Base-by-base conservation (phyloP, 53 echinoderm and acorn worm species). In the Pentamera pediparva region DNA sequence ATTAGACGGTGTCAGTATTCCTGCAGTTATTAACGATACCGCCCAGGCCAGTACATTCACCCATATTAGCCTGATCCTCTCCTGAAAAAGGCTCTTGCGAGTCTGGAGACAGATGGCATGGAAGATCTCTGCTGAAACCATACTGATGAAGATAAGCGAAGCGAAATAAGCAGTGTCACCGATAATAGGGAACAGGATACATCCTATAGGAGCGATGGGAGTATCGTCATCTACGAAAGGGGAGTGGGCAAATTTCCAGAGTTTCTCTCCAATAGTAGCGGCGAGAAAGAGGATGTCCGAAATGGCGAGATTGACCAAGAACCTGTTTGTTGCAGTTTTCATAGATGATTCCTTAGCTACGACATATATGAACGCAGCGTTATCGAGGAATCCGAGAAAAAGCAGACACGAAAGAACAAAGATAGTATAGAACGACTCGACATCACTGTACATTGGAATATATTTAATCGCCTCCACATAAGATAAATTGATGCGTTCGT, bases 41-140 rank as follows among this genome's bases (percentile, higher is more conserved):
- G 70, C 26, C 61, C 81, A 85, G 37, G 84, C 84, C 9, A 76
- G 39, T 1, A 18, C 77, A 6, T 55, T 65, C 18, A 79, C 10
- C 10, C 45, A 10, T 17, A 45, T 10, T 12, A 17, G 17, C 45
- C 45, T 12, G 17, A 17, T 45, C 45, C 45, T 45, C 45, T 45
- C 10, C 45, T 45, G 45, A 10, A 45, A 45, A 12, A 45, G 45
- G 45, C 45, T 45, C 17, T 45, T 45, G 10, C 45, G 10, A 12
- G 10, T 45, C 17, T 85, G 92, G 21, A 75, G 71, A 36, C 85
- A 88, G 12, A 92, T 84, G 18, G 85, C 92, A 41, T 62, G 70
- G 41, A 79, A 92, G 37, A 86, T 56, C 48, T 92, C 92, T 27
- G 80, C 63, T 3, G 92, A 88, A 18, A 89, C 84, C 64, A 92